Evolutionary conservation across 2,113 vertebrate species (phyloP).

Genomic region (Isurus oxyrinchus): DNA sequence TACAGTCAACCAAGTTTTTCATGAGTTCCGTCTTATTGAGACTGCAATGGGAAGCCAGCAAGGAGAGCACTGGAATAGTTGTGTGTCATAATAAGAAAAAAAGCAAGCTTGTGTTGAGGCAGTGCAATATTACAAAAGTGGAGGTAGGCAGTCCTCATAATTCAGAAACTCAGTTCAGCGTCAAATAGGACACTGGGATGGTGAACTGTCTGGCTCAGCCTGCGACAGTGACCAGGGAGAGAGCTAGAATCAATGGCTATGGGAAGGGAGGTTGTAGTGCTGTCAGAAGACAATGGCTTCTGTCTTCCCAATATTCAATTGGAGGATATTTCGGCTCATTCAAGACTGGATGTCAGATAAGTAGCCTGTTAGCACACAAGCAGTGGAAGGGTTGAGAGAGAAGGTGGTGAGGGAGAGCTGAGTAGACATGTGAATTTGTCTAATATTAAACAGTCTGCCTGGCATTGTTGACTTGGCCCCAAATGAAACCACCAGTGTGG

Average conservation of each 20-base stretch:
- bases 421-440: background rate
- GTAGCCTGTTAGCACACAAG: background rate
- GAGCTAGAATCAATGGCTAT: background rate
- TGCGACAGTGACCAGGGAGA: background rate
- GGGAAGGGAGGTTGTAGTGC: background rate
- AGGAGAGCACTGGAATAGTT: background rate
- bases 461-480: background rate
- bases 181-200: background rate
- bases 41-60: too few relatives aligned
- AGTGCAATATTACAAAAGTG: background rate
- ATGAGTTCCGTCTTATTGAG: too few relatives aligned
- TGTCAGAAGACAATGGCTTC: background rate
- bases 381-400: background rate
- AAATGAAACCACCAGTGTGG: background rate
- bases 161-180: background rate
- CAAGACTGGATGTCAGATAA: background rate
- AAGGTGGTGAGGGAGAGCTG: background rate
- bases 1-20: too few relatives aligned
- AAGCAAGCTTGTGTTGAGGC: background rate
- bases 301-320: background rate
- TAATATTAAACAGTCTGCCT: background rate
- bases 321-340: background rate
- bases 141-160: background rate
- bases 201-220: background rate
- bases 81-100: too few relatives aligned